Evolutionary conservation across 2,888 invertebrate species (phyloP), one percentile per base, ranked within the genome.

Genomic region (Caenorhabditis wallacei): DNA sequence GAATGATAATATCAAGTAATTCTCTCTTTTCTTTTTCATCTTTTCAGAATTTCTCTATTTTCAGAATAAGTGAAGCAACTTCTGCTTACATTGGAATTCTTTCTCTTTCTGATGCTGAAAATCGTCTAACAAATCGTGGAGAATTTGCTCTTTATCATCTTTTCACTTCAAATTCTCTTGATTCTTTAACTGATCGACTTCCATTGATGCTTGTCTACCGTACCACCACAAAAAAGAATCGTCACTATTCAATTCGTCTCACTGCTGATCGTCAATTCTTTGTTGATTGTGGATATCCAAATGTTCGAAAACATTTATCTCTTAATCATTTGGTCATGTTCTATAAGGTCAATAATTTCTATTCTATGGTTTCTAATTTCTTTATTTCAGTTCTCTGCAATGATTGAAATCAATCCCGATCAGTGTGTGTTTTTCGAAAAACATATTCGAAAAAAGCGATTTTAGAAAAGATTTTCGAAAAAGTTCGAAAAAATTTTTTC

Each of bases 161-260:
- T 13, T 40, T 57, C 46, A 51, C 16, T 18, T 51, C 43, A 10
- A 22, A 26, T 1, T 22, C 53, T 13, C 68, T 76, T n/a, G 69
- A 61, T 22, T 59, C 59, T 8, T 35, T 68, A 1, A 3, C 40
- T 18, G 68, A 59, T 5, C 24, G n/a, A 10, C 76, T 76, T 18
- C 68, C 76, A 10, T 54, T 76, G 40, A 76, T 76, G 68, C 51
- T 76, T 59, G 51, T 76, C 43, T 76, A 76, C 76, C 69, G 76
- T 61, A 76, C 76, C 11, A 76, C 76, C 24, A 76, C 76, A 16
- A 76, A 66, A 26, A 61, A 59, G 54, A 40, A 18, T 57, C 76
- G 76, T 46, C 68, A 61, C 61, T 61, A 61, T n/a, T 43, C 61
- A n/a, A 61, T 61, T 10, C 76, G 76, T 37, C 40, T 18, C 3